Percentiles rank a stretch among this genome's conserved stretches.
phyloP scores from a whole-genome alignment of 1,140 invertebrate genomes.

The Bathynomus jamesi region DNA sequence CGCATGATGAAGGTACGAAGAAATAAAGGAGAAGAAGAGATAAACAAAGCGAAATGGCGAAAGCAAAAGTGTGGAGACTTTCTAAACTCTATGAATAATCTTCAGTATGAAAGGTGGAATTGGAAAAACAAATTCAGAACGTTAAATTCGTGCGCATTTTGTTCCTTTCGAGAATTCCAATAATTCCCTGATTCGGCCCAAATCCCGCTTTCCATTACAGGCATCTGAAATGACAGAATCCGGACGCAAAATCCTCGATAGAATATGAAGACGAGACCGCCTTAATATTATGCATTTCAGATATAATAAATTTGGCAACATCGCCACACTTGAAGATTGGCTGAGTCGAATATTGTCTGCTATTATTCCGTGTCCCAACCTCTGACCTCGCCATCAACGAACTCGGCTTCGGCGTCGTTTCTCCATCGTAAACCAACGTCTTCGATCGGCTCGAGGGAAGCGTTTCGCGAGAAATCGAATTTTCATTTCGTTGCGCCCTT shows the following conservation, averaged over 20 bases:
- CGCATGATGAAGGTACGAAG: too few relatives aligned
- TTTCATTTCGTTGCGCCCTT: too few relatives aligned
- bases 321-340: neutral
- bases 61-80: too few relatives aligned
- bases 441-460: too few relatives aligned
- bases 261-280: constrained; percentile 26
- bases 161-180: neutral
- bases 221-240: constrained; percentile 10
- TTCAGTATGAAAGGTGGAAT: neutral
- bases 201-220: neutral
- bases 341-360: constrained; percentile 26
- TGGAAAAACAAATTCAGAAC: neutral
- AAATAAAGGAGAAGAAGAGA: too few relatives aligned
- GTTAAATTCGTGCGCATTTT: neutral
- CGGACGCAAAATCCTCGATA: constrained; percentile 17
- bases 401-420: constrained; percentile 12
- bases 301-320: constrained; percentile 13
- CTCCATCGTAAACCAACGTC: too few relatives aligned
- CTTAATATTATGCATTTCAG: constrained; percentile 26
- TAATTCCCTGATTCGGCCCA: neutral
- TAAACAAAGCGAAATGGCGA: too few relatives aligned
- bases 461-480: too few relatives aligned
- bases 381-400: neutral
- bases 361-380: constrained; percentile 20
- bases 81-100: too few relatives aligned